Base-by-base conservation (phyloP, 2,113 vertebrate species). In the Scophthalmus maximus region DNA sequence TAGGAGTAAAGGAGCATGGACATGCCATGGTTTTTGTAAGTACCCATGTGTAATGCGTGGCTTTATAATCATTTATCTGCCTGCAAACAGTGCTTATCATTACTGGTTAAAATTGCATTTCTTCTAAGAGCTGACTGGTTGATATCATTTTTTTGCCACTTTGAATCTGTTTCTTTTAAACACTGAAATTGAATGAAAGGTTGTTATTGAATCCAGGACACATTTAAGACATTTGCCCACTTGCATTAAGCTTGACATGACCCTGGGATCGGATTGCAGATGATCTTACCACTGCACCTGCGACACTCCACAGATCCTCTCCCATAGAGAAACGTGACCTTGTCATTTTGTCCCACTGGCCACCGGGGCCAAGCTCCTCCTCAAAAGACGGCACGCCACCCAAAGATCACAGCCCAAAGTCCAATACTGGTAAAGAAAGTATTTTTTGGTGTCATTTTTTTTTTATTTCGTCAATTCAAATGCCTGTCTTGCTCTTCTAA, bases 301-400 rank as follows among this genome's bases (percentile, higher is more conserved):
- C 56, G 14, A 46, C 15, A 56, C 51, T 67, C 44, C 71, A 18
- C 82, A 94, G 94, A 76, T 91, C 90, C n/a, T 93, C 93, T 60
- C 91, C 94, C 26, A 81, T 92, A 61, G 93, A 94, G 84, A 89
- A 91, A 64, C 89, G 84, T 0, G 93, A 94, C 68, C 91, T 94
- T 53, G 93, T 94, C 5, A 88, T 94, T 60, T 88, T 94, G 59
- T 94, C 94, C 1, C 92, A 93, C 58, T 94, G 93, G 93, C 87
- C 92, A 8, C 85, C 90, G 0, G 87, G 86, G 30, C 85, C 86
- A 1, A 89, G 84, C 58, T 87, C 90, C 5, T 87, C 90, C 5
- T 91, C 85, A 27, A 92, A 88, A 38, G 87, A 84, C 3, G 68
- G 60, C 57, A 85, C 87, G 0, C 80, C 90, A 51, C 66, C 66